These are phyloP conservation scores for Operophtera brumata DNA, from an alignment of 2,888 invertebrate species.

Conservation along the genomic window DNA sequence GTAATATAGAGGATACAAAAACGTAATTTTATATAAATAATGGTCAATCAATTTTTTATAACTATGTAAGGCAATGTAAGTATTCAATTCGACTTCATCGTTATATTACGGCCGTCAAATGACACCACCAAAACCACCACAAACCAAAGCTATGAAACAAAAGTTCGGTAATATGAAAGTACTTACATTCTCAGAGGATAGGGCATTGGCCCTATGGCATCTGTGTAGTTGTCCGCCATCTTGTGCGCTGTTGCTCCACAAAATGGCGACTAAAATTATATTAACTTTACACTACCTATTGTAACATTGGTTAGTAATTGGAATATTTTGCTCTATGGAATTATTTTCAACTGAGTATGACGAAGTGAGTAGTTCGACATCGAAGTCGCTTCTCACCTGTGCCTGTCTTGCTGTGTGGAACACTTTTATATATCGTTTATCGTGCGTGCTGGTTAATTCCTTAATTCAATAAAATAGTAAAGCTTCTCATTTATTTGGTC, in stretches of 20 bases:
- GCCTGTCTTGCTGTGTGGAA: constrained; percentile 31
- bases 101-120: too few relatives aligned
- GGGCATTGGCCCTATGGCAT: constrained; percentile 67
- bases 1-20: too few relatives aligned
- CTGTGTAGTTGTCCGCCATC: constrained; percentile 69
- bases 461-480: constrained; percentile 80
- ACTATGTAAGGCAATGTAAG: too few relatives aligned
- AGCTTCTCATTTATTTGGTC: constrained; percentile 73
- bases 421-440: constrained; percentile 72
- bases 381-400: constrained; percentile 79
- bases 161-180: neutral
- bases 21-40: too few relatives aligned
- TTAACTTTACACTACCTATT: constrained; percentile 37
- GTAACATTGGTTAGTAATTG: constrained; percentile 52
- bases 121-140: too few relatives aligned
- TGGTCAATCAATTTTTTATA: too few relatives aligned
- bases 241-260: constrained; percentile 51
- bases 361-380: constrained; percentile 81
- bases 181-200: constrained; percentile 74
- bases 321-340: constrained; percentile 3
- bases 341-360: constrained; percentile 42
- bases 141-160: too few relatives aligned
- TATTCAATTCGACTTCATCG: too few relatives aligned
- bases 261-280: constrained; percentile 49
- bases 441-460: constrained; percentile 77